A percentile compares a stretch with the other conserved stretches of the same genome.
These are phyloP conservation scores for Diplodus sargus DNA, from an alignment of 2,797 vertebrate species.

Conservation along the genomic window DNA sequence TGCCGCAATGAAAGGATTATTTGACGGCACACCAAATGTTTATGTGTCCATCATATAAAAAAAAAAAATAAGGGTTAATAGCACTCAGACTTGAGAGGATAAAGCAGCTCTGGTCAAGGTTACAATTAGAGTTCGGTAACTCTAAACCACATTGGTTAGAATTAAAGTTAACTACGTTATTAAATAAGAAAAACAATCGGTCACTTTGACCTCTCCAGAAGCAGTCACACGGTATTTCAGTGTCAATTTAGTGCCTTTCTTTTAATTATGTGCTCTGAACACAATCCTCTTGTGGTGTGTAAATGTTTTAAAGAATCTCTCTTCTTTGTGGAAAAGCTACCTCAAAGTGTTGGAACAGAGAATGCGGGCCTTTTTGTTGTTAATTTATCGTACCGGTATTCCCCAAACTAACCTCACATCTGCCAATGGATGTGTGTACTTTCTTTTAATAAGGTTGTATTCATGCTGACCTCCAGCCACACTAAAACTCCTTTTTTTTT, in stretches of 20 bases:
- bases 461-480: constrained; percentile 18
- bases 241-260: constrained; percentile 20
- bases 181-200: constrained; percentile 52
- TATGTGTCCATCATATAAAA: constrained; percentile 12
- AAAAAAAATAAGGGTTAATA: constrained; percentile 10
- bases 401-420: constrained; percentile 32
- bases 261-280: constrained; percentile 13
- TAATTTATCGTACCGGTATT: constrained; percentile 28
- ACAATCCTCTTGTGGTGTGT: constrained; percentile 21
- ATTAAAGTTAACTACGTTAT: constrained; percentile 41
- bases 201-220: constrained; percentile 27
- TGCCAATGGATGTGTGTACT: constrained; percentile 31
- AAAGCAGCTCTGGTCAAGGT: constrained; percentile 29
- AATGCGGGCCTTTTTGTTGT: constrained; percentile 12
- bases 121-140: constrained; percentile 27
- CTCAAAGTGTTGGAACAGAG: constrained; percentile 21
- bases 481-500: not conserved
- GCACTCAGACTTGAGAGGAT: constrained; percentile 20
- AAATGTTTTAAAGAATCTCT: constrained; percentile 10
- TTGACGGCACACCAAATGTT: constrained; percentile 20
- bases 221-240: constrained; percentile 6
- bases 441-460: constrained; percentile 26
- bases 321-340: constrained; percentile 2
- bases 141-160: constrained; percentile 44
- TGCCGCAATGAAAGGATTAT: constrained; percentile 22